Evolutionary conservation across 2,888 invertebrate genomes (phyloP), one percentile per base, ranked within the genome.

Genomic region (Melanotus villosus): DNA sequence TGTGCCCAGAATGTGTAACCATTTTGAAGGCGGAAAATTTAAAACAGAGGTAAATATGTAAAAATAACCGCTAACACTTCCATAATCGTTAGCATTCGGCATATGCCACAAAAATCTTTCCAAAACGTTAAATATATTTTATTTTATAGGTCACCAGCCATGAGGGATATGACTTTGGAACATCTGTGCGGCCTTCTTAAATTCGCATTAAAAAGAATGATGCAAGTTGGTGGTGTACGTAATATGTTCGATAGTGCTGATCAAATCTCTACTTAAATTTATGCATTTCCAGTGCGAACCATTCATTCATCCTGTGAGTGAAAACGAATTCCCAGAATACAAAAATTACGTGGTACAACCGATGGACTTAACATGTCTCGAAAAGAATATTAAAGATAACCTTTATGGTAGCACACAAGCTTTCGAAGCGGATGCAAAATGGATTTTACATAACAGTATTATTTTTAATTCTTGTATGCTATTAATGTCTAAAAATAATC

Each of bases 381-480:
- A 93, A 79, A 86, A 90, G 64, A 95, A 96, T 83, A 93, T 97
- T 54, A 87, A 88, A 59, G 88, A 89, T 56, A 92, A 92, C 58
- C 80, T 89, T 19, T 98, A 96, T 84, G 93, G 93, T 10, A 95
- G 93, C 81, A 93, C 96, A 0, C 95, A 96, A 79, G 94, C 95
- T 1, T 97, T 98, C 84, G 87, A 94, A 64, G 92, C 94, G 0
- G 98, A 98, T 84, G 91, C 92, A 6, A 95, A 95, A 83, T 98
- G 97, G 97, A 93, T 98, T 79, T 88, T 95, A 58, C 98, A 98
- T 83, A 97, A 98, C 84, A 94, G 95, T 80, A 92, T 94, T 68
- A 92, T 97, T 72, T 97, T 93, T 82, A 96, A 96, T 86, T 92
- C 95, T 79, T 89, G 96, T 94, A 88, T 89, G 91, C 87, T 56